phyloP scores from a whole-genome alignment of 2,888 invertebrate species.

The Tiliacea aurago region DNA sequence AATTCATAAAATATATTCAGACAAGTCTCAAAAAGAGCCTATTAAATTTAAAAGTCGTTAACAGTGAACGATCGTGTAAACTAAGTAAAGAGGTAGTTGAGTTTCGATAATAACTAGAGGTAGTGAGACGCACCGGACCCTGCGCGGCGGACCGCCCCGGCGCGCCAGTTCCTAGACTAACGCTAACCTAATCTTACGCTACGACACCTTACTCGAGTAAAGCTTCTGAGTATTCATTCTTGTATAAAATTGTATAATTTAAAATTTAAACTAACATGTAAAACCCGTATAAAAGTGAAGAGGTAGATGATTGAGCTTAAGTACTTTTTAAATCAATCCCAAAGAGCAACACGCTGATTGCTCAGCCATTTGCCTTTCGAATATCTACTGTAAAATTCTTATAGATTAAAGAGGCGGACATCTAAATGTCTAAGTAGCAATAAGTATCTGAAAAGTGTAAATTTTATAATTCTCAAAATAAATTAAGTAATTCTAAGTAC shows the following conservation, averaged over 20 bases:
- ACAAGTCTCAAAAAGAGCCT: slow-evolving; percentile 86
- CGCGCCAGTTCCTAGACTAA: slow-evolving; percentile 80
- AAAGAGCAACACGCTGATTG: slow-evolving; percentile 80
- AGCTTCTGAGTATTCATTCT: slow-evolving; percentile 90
- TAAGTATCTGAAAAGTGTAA: slow-evolving; percentile 87
- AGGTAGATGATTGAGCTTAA: slow-evolving; percentile 90
- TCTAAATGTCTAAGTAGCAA: slow-evolving; percentile 88
- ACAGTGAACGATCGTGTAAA: slow-evolving; percentile 86
- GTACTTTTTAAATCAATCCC: slow-evolving; percentile 88
- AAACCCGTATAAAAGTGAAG: slow-evolving; percentile 91
- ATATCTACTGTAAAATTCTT: slow-evolving; percentile 79
- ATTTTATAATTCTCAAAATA: slow-evolving; percentile 89
- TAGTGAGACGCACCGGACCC: slow-evolving; percentile 86
- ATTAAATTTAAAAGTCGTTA: slow-evolving; percentile 80
- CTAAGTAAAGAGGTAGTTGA: slow-evolving; percentile 90
- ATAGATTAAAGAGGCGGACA: slow-evolving; percentile 88
- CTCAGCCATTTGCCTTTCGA: slow-evolving; percentile 72
- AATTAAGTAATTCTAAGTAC: slow-evolving; percentile 90
- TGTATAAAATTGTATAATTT: slow-evolving; percentile 89
- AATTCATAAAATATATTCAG: slow-evolving; percentile 89
- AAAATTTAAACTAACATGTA: slow-evolving; percentile 88
- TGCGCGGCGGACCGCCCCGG: slow-evolving; percentile 86
- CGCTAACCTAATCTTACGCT: slow-evolving; percentile 80
- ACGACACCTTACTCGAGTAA: slow-evolving; percentile 89
- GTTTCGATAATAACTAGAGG: slow-evolving; percentile 86